Evolutionary conservation across 1,140 invertebrate genomes (phyloP), one percentile per base, ranked within the genome.

Genomic region (Temnothorax curvispinosus): DNA sequence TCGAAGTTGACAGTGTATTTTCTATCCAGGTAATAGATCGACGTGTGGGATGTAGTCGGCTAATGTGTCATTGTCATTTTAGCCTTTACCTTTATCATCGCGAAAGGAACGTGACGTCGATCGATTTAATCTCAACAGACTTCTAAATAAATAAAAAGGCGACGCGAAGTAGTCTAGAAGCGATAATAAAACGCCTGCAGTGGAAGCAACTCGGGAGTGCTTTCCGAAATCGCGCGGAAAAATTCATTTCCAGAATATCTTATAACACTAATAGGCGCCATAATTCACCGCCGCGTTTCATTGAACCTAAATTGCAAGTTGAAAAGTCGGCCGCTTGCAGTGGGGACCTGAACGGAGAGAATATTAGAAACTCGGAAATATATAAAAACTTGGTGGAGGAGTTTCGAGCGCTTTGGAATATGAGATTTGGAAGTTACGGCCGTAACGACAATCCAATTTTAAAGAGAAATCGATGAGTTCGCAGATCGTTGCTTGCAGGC

Each of bases 31-130:
- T 11, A 65, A 54, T 56, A 58, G 50, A 38, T 47, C 41, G 76
- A 52, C 13, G 1, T 32, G 50, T 47, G n/a, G 18, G 32, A 77
- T 27, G 38, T 74, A 64, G 9, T 44, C 56, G 35, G 54, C 35
- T 47, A 82, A 89, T 87, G 52, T 77, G 44, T 82, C 85, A 86
- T 89, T 88, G 75, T 89, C 86, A 60, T 85, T 85, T 67, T 88
- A 50, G 27, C 52, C 60, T 38, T 67, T 38, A 54, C 52, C 60
- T 38, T 67, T 38, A 54, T 74, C n/a, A 87, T 58, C 58, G 13
- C 60, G 35, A 62, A 32, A 41, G 41, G 15, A 72, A n/a, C n/a
- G 78, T 32, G 78, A 58, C 41, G 75, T 86, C 88, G 71, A 89
- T 89, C 41, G 76, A 62, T 84, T 72, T 58, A 18, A 60, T 74